These are phyloP conservation scores for Drosophila bocqueti DNA, from an alignment of 1,140 invertebrate species.

Conservation along the genomic window DNA sequence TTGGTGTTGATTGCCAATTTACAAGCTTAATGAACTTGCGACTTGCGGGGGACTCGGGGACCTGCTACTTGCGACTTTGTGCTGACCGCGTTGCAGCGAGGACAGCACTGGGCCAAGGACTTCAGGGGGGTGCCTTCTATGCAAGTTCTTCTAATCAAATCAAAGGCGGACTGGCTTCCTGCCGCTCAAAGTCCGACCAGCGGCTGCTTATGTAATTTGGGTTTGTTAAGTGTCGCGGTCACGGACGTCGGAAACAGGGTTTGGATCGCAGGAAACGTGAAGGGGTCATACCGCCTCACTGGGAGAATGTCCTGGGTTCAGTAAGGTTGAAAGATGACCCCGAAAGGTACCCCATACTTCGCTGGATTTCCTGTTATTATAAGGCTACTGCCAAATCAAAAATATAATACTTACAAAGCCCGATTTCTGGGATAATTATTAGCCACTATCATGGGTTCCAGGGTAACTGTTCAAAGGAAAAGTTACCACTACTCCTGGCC, in stretches of 20 bases:
- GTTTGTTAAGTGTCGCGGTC: conserved; percentile 12
- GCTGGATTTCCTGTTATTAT: background rate
- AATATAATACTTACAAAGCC: background rate
- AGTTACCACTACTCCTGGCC: conserved; percentile 4
- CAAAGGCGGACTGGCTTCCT: conserved; percentile 20
- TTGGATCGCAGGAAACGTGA: background rate
- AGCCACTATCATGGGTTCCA: conserved; percentile 7
- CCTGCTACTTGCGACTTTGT: conserved; percentile 21
- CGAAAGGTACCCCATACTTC: background rate
- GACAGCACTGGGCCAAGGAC: background rate
- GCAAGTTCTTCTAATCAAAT: conserved; percentile 53
- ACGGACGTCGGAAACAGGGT: background rate
- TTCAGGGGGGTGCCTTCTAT: background rate
- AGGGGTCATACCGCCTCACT: background rate
- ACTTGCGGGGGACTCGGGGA: conserved; percentile 19
- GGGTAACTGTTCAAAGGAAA: conserved; percentile 2
- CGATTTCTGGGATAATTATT: background rate
- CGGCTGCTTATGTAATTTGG: conserved; percentile 33
- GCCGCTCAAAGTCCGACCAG: background rate
- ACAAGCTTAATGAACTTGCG: conserved; percentile 68
- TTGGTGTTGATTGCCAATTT: conserved; percentile 75
- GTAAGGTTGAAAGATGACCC: too few relatives aligned
- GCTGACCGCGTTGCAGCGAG: conserved; percentile 20
- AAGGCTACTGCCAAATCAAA: background rate
- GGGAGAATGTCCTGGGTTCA: too few relatives aligned